Base-by-base conservation (phyloP, 2,797 vertebrate species). In the Nasua narica region DNA sequence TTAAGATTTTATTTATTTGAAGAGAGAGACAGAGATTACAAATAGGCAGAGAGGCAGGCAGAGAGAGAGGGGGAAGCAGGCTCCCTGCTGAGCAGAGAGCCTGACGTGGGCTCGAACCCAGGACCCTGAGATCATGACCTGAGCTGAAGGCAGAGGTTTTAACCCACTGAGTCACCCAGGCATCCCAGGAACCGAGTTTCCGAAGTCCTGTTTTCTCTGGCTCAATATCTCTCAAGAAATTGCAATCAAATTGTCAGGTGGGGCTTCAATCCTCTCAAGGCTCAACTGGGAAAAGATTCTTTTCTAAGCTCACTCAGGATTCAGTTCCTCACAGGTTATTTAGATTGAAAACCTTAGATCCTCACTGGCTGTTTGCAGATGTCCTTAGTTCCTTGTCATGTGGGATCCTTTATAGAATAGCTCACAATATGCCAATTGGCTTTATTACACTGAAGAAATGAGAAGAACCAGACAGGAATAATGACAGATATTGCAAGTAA, bases 321-420 rank as follows among this genome's bases (percentile, higher is more conserved):
- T 19, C 3, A 54, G 3, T 58, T 87, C 3, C 21, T 58, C 13
- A n/a, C 12, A n/a, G 3, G 21, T 50, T 69, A 18, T 27, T 60
- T 69, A 32, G n/a, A 25, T 3, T 4, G 35, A 74, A 48, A 7
- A 9, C 16, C 2, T 32, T 18, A 13, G 21, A 43, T 56, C 14
- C 12, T 56, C 67, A 10, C 11, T 72, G 7, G 18, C 10, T 48
- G 15, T 29, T 23, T 2, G 21, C 35, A 11, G 32, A 7, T 69
- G 25, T 35, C 7, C 2, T 70, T 29, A 13, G 52, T 29, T 83
- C 12, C 11, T 35, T 58, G 9, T 13, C 23, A 74, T 4, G 37
- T 11, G 12, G 11, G 21, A 3, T 7, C 27, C 13, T 50, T 37
- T 7, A 8, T n/a, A n/a, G 25, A 2, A 9, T 2, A 43, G 11